Percentiles rank a stretch among this genome's conserved stretches.
Evolutionary conservation across 2,888 invertebrate genomes (phyloP).

Genomic region (Drosophila siamana): DNA sequence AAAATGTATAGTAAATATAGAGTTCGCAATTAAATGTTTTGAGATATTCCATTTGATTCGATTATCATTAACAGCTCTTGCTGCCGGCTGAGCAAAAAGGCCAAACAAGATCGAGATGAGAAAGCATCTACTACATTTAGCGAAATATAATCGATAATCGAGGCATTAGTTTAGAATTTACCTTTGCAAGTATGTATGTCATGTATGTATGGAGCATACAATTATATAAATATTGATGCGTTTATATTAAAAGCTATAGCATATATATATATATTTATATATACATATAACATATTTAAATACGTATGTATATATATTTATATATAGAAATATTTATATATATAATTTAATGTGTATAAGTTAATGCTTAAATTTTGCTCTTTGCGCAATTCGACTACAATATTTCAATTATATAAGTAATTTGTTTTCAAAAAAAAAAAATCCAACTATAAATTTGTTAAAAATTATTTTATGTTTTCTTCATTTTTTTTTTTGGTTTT

Average conservation of each 20-base stretch:
- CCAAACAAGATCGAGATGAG: slow-evolving; percentile 47
- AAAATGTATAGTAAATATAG: not conserved
- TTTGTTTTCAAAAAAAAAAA: slow-evolving; percentile 31
- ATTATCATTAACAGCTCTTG: slow-evolving; percentile 48
- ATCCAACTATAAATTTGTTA: slow-evolving; percentile 52
- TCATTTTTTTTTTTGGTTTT: slow-evolving; percentile 10
- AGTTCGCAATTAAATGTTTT: not conserved
- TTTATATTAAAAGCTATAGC: slow-evolving; percentile 40
- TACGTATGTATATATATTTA: not conserved
- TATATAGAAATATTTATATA: slow-evolving; percentile 11
- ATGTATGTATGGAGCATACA: slow-evolving; percentile 7
- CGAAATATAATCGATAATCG: slow-evolving; percentile 4
- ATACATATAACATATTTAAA: slow-evolving; percentile 1
- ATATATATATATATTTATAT: slow-evolving; percentile 14
- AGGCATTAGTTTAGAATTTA: slow-evolving; percentile 9
- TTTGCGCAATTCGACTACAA: slow-evolving; percentile 31
- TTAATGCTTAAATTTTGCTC: slow-evolving; percentile 20
- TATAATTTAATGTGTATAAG: not conserved
- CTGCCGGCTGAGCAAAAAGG: slow-evolving; percentile 45
- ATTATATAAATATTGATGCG: slow-evolving; percentile 10
- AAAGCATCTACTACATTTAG: slow-evolving; percentile 33
- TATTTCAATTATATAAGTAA: slow-evolving; percentile 16
- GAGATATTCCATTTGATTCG: slow-evolving; percentile 39
- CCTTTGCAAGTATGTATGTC: slow-evolving; percentile 15
- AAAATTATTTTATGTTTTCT: slow-evolving; percentile 23